Evolutionary conservation across 1,140 invertebrate genomes (phyloP), one percentile per base, ranked within the genome.

Genomic region (Uloborus diversus): DNA sequence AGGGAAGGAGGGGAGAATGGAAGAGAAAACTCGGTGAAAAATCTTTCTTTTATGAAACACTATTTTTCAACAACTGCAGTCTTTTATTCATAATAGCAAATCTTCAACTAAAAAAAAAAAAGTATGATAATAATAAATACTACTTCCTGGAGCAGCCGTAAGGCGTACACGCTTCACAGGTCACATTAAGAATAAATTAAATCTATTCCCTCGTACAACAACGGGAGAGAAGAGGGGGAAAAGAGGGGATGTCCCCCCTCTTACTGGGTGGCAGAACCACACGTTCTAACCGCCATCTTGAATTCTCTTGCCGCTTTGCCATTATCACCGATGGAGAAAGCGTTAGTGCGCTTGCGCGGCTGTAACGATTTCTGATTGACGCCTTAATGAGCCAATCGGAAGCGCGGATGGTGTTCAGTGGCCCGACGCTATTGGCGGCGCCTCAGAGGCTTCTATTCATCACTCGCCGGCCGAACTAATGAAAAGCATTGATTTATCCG

Each of bases 131-230:
- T 75, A 75, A 76, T 76, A 76, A 76, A 76, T 65, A 64, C 61
- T 37, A 17, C 32, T 62, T 51, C 61, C 61, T 53, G 17, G 33
- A 37, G 35, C 27, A 25, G 28, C 59, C 47, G 49, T 49, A 57
- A 53, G 61, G 73, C 47, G 59, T 65, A 32, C 30, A 65, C 49
- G 73, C 73, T 65, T 65, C 73, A 65, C 62, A 57, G 73, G 37
- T 64, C 73, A 56, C 73, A 76, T 76, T 76, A 76, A 76, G 73
- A 76, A 76, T 76, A 76, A 76, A 76, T 76, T 76, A 76, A 76
- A 76, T 76, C 73, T 76, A 73, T 49, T 42, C 56, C 57, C 70
- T 73, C 32, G 35, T 33, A n/a, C 37, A 62, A 49, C 70, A 56
- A 49, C 42, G 70, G 57, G 23, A 4, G 49, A 4, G 23, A 32